Evolutionary conservation across 2,888 invertebrate genomes (phyloP).

Genomic region (Cremastobaeus sp.): DNA sequence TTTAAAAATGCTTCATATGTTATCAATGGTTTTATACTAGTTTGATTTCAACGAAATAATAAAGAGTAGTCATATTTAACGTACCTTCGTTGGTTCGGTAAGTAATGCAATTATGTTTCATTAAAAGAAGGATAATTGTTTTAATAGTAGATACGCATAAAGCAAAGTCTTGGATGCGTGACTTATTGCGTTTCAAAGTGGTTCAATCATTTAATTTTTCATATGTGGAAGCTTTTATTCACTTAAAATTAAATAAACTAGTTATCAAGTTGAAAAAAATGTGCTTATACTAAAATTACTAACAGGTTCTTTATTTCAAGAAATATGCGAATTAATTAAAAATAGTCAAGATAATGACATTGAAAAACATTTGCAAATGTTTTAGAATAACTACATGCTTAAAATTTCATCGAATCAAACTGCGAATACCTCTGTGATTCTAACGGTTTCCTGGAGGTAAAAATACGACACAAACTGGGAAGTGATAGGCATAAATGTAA

Average conservation of each 20-base stretch:
- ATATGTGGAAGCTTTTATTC: too few species aligned
- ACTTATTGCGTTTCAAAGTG: constrained; percentile 25
- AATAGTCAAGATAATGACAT: too few species aligned
- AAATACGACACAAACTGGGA: constrained; percentile 39
- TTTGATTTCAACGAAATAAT: too few species aligned
- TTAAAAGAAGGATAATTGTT: constrained; percentile 32
- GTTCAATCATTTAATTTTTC: constrained; percentile 38
- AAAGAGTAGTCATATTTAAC: too few species aligned
- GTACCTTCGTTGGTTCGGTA: constrained; percentile 11
- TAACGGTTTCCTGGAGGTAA: constrained; percentile 34
- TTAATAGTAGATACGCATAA: constrained; percentile 27
- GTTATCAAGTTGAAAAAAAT: too few species aligned
- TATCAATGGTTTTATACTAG: too few species aligned
- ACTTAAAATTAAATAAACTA: too few species aligned
- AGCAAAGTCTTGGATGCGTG: constrained; percentile 24
- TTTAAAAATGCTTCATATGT: too few species aligned
- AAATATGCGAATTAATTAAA: too few species aligned
- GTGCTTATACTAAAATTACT: too few species aligned
- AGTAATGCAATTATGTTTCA: constrained; percentile 36
- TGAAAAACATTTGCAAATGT: not conserved
- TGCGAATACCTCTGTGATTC: constrained; percentile 26
- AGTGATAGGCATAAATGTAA: constrained; percentile 36
- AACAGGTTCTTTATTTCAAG: too few species aligned
- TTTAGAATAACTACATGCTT: not conserved
- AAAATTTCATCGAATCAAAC: constrained; percentile 24